Evolutionary conservation across 2,113 vertebrate genomes (phyloP).

Genomic region (Dendrocopos noguchii): DNA sequence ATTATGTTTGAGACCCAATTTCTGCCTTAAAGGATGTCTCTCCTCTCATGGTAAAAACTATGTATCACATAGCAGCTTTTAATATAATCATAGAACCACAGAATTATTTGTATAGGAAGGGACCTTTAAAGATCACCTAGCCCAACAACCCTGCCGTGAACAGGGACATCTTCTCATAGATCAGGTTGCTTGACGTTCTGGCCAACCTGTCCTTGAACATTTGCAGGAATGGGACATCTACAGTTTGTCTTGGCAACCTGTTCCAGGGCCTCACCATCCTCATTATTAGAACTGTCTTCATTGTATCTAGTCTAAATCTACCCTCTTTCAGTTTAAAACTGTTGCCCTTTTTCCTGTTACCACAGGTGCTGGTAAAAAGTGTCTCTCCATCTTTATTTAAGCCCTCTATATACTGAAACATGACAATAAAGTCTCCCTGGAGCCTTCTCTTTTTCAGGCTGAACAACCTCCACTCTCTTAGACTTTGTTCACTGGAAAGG

Average conservation of each 20-base stretch:
- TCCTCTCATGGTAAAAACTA: neutral
- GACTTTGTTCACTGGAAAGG: neutral
- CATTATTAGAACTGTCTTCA: neutral
- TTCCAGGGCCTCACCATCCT: neutral
- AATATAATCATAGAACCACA: neutral
- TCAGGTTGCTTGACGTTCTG: neutral
- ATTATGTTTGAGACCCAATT: slow-evolving; percentile 24
- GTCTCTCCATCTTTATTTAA: neutral
- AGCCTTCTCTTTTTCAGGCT: neutral
- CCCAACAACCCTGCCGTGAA: accelerated
- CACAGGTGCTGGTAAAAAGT: neutral
- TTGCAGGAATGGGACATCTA: neutral
- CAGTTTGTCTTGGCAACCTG: neutral
- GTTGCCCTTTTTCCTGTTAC: neutral
- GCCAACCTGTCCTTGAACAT: accelerated
- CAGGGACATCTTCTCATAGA: neutral
- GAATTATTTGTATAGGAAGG: neutral
- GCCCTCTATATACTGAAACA: neutral
- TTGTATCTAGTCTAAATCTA: neutral
- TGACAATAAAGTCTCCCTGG: neutral
- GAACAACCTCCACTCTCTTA: neutral
- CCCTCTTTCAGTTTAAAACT: neutral
- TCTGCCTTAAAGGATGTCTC: slow-evolving; percentile 41
- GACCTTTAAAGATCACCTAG: neutral
- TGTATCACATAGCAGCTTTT: neutral